Evolutionary conservation across 2,113 vertebrate species (phyloP).

Genomic region (Crotalus viridis): DNA sequence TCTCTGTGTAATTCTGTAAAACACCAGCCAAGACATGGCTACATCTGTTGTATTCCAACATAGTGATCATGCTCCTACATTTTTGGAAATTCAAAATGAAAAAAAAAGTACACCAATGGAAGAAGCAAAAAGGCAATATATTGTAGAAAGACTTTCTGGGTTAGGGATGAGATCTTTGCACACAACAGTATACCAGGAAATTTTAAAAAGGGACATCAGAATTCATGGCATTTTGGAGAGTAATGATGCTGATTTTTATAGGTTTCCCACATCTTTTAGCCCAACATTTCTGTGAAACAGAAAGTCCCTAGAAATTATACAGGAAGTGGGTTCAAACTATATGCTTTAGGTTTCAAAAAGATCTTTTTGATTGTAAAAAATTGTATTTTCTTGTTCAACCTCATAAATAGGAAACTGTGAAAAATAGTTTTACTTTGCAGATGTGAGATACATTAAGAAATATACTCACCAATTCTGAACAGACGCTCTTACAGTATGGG

Average conservation of each 20-base stretch:
- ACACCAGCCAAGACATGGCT: not conserved
- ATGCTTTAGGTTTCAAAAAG: no score
- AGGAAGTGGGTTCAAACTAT: not conserved
- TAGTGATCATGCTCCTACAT: not conserved
- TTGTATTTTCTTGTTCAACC: not conserved
- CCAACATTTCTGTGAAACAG: not conserved
- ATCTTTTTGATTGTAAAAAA: not conserved
- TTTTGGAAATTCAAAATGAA: not conserved
- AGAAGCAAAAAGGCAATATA: not conserved
- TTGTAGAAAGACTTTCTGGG: not conserved
- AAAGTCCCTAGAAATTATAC: not conserved
- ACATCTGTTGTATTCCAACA: not conserved
- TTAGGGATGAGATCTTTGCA: not conserved
- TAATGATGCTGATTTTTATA: not conserved
- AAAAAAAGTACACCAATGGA: not conserved
- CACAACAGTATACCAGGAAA: no score
- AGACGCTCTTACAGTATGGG: constrained; percentile 48
- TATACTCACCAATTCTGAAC: constrained; percentile 53
- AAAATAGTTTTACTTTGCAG: not conserved
- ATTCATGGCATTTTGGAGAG: not conserved
- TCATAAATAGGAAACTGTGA: not conserved
- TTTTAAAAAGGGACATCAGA: not conserved
- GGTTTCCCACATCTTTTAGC: not conserved
- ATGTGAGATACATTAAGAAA: not conserved
- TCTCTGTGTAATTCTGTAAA: not conserved